These are phyloP conservation scores for Drosophila rellima DNA, from an alignment of 2,888 invertebrate genomes.

Conservation along the genomic window DNA sequence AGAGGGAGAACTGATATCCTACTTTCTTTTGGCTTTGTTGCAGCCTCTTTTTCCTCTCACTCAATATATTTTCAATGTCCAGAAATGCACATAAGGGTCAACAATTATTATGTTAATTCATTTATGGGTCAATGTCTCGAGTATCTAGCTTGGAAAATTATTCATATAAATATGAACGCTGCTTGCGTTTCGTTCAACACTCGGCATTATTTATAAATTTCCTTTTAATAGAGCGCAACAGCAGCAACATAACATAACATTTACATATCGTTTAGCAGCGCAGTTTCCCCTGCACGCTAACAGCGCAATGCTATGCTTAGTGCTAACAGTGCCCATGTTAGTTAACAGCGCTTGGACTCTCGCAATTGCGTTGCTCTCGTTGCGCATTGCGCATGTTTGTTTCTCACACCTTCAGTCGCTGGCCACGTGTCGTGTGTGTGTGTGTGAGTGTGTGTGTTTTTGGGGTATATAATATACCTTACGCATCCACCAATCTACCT, in stretches of 20 bases:
- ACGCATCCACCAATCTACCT: conserved; percentile 86
- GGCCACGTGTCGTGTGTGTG: conserved; percentile 51
- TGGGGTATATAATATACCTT: conserved; percentile 83
- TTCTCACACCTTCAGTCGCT: conserved; percentile 52
- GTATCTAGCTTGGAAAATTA: conserved; percentile 22
- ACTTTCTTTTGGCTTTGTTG: too few relatives aligned
- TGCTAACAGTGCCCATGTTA: conserved; percentile 20
- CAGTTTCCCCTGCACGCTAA: conserved; percentile 42
- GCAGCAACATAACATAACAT: conserved; percentile 14
- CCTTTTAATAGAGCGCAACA: conserved; percentile 27
- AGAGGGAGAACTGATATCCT: too few relatives aligned
- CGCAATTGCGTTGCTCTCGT: conserved; percentile 10
- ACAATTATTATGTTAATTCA: conserved; percentile 78
- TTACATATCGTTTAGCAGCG: conserved; percentile 36
- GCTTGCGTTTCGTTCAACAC: too few relatives aligned
- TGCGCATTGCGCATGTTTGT: conserved; percentile 55
- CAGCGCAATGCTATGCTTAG: conserved; percentile 5
- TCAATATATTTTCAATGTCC: too few relatives aligned
- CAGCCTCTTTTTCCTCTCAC: too few relatives aligned
- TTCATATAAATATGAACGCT: conserved; percentile 18
- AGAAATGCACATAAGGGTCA: conserved; percentile 36
- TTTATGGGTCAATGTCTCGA: conserved; percentile 69
- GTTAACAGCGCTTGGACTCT: conserved; percentile 21
- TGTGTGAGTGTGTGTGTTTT: conserved; percentile 65
- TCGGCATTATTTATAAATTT: conserved; percentile 50